These are phyloP conservation scores for Cottoperca gobio DNA, from an alignment of 2,797 vertebrate species.

Conservation along the genomic window DNA sequence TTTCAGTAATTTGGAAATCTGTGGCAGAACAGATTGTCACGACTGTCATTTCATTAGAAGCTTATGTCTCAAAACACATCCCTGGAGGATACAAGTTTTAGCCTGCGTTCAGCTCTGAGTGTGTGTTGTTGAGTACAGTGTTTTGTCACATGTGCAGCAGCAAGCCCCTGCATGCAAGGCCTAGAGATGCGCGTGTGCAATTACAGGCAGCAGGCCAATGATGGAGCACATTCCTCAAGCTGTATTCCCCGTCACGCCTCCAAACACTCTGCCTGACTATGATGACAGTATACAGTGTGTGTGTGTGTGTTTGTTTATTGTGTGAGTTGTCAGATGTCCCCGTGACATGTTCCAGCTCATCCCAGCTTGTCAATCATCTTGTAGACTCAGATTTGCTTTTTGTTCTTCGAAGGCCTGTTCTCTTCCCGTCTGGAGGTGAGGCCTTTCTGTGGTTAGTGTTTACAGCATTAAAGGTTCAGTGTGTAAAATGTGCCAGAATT, in stretches of 20 bases:
- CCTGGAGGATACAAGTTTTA: conserved; percentile 22
- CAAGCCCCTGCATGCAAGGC: conserved; percentile 57
- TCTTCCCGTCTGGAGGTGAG: neutral
- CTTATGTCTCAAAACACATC: neutral
- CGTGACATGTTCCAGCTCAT: conserved; percentile 20
- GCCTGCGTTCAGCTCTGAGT: conserved; percentile 7
- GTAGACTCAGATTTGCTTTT: neutral
- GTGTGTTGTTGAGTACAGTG: neutral
- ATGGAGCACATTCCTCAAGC: conserved; percentile 61
- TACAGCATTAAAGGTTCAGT: too few species aligned
- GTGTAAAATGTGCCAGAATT: too few species aligned
- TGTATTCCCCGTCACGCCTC: conserved; percentile 33
- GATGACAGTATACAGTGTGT: neutral
- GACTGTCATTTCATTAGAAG: neutral
- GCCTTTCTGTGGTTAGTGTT: neutral
- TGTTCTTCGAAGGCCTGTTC: neutral
- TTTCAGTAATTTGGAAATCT: neutral
- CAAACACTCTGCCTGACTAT: conserved; percentile 18
- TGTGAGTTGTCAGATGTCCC: conserved; percentile 5
- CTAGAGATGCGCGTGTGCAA: neutral
- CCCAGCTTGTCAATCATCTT: conserved; percentile 13
- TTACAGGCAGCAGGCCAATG: conserved; percentile 11
- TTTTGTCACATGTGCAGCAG: conserved; percentile 25
- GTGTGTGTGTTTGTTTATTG: neutral
- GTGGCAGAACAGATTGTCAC: neutral